phyloP scores from a whole-genome alignment of 2,113 vertebrate genomes.

The Chascanopsetta lugubris region DNA sequence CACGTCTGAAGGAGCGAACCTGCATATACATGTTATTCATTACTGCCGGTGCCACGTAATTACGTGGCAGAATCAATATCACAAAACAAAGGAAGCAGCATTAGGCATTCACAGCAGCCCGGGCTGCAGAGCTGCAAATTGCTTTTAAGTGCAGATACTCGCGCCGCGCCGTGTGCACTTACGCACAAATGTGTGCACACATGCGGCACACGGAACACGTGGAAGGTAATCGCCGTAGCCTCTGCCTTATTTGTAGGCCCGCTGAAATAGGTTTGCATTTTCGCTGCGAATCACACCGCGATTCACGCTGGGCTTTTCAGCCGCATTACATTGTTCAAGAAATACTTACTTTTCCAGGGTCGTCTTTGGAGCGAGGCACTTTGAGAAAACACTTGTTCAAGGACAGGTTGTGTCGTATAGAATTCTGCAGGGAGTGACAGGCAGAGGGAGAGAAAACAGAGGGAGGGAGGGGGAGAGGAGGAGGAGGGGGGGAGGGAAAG shows the following conservation, averaged over 20 bases:
- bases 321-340: conserved; percentile 39
- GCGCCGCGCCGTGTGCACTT: conserved; percentile 7
- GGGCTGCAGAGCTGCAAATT: conserved; percentile 61
- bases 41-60: conserved; percentile 72
- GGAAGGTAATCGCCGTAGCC: conserved; percentile 14
- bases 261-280: conserved; percentile 35
- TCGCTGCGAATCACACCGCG: conserved; percentile 3
- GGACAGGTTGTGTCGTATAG: conserved; percentile 83
- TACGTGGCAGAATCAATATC: conserved; percentile 76
- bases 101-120: conserved; percentile 65
- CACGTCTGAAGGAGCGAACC: conserved; percentile 57
- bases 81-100: conserved; percentile 56
- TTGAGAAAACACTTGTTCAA: conserved; percentile 86
- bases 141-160: conserved; percentile 63
- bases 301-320: conserved; percentile 44
- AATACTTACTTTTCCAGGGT: conserved; percentile 85
- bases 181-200: conserved; percentile 23
- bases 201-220: conserved; percentile 30
- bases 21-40: conserved; percentile 77
- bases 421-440: conserved; percentile 72
- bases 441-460: background rate
- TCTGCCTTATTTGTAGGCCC: conserved; percentile 22
- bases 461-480: background rate
- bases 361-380: conserved; percentile 85
- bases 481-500: conserved; percentile 1